phyloP scores from a whole-genome alignment of 2,888 invertebrate species.

The Pyrrhosoma nymphula region DNA sequence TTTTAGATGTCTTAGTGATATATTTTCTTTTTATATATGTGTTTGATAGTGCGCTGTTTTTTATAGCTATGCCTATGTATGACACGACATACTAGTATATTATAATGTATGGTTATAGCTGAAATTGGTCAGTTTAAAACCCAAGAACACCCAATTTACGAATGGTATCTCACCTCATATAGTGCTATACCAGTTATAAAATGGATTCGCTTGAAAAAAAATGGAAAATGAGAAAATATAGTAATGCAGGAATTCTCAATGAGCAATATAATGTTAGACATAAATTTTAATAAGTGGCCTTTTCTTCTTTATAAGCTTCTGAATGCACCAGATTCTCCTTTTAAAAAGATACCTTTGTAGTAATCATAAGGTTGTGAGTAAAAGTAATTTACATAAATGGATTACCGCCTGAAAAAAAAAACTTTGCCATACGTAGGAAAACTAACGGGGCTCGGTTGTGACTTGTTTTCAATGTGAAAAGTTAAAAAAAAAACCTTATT shows the following conservation, averaged over 20 bases:
- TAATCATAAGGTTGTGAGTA: slow-evolving; percentile 41
- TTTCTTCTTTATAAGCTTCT: slow-evolving; percentile 61
- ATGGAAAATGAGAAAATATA: not conserved
- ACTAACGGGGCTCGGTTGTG: not conserved
- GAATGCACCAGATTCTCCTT: slow-evolving; percentile 24
- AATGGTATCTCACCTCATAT: not conserved
- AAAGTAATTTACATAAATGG: not conserved
- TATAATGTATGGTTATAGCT: not conserved
- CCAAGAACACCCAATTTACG: not conserved
- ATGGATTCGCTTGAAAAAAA: slow-evolving; percentile 1
- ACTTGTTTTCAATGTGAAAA: not conserved
- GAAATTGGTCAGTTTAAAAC: slow-evolving; percentile 13
- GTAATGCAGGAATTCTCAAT: slow-evolving; percentile 23
- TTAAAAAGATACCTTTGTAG: not conserved
- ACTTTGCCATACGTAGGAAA: not conserved
- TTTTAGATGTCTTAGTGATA: slow-evolving; percentile 33
- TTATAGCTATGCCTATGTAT: slow-evolving; percentile 49
- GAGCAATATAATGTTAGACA: slow-evolving; percentile 60
- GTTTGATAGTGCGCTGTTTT: slow-evolving; percentile 46
- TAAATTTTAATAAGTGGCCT: slow-evolving; percentile 56
- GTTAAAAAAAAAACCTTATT: not conserved
- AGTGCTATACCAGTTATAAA: slow-evolving; percentile 15
- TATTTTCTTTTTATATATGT: slow-evolving; percentile 34
- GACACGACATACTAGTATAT: not conserved
- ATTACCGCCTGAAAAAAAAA: slow-evolving; percentile 11